phyloP scores from a whole-genome alignment of 2,888 invertebrate species.

The Dynastes tityus region DNA sequence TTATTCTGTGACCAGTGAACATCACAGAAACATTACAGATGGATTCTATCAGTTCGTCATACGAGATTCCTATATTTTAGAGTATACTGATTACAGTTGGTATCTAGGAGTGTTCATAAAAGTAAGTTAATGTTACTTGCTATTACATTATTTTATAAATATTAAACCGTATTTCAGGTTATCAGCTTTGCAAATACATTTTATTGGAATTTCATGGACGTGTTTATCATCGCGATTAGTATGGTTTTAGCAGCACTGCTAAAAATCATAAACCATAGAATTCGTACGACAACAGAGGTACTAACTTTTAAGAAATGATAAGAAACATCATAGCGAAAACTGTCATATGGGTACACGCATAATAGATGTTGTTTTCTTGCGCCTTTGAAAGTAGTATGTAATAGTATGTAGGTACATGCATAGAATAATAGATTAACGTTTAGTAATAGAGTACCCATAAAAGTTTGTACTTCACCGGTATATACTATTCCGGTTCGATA shows the following conservation, averaged over 20 bases:
- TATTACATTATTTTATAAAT: not conserved
- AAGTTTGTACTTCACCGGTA: no score
- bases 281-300: conserved; percentile 23
- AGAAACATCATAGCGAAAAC: not conserved
- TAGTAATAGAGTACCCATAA: no score
- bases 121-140: conserved; percentile 15
- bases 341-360: not conserved
- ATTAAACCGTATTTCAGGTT: conserved; percentile 57
- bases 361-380: not conserved
- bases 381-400: no score
- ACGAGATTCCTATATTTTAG: conserved; percentile 20
- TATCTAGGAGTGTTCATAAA: conserved; percentile 9
- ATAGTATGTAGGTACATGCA: no score
- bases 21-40: conserved; percentile 1
- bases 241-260: conserved; percentile 62
- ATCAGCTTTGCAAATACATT: conserved; percentile 61
- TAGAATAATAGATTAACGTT: no score
- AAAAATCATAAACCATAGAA: conserved; percentile 59
- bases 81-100: conserved; percentile 17
- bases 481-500: no score
- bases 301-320: not conserved
- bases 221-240: conserved; percentile 65
- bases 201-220: conserved; percentile 64
- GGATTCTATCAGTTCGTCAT: conserved; percentile 8
- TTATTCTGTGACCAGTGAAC: conserved; percentile 4